A percentile compares a stretch with the other conserved stretches of the same genome.
Evolutionary conservation across 2,797 vertebrate species (phyloP).

Genomic region (Myotis pilosus): DNA sequence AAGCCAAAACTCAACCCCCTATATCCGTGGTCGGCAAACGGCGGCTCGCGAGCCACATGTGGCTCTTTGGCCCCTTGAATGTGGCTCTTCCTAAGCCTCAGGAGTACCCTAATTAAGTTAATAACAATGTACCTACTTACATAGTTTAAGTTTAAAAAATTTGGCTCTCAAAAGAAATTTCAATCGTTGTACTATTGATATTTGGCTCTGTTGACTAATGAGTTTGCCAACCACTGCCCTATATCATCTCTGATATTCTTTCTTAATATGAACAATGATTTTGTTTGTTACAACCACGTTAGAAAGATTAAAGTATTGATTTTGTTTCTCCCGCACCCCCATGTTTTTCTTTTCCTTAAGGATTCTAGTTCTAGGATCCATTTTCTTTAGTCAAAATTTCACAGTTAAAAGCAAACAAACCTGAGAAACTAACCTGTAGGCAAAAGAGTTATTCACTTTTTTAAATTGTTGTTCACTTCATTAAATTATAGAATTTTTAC

Average conservation of each 20-base stretch:
- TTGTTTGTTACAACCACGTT: background rate
- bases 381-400: slow-evolving; percentile 30
- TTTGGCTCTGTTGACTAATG: too few species aligned
- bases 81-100: too few species aligned
- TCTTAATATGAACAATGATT: background rate
- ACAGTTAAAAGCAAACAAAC: slow-evolving; percentile 34
- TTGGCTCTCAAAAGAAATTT: too few species aligned
- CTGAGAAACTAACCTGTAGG: background rate
- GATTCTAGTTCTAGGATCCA: background rate
- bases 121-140: too few species aligned
- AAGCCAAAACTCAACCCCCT: background rate
- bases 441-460: slow-evolving; percentile 33
- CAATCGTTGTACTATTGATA: too few species aligned
- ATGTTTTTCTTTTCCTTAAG: background rate
- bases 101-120: too few species aligned
- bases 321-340: background rate
- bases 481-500: slow-evolving; percentile 22
- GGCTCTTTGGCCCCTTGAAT: too few species aligned
- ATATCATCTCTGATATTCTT: background rate
- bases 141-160: too few species aligned
- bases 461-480: background rate
- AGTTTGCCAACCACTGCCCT: too few species aligned
- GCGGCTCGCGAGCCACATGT: too few species aligned
- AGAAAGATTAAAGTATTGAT: background rate
- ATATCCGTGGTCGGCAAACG: background rate